Base-by-base conservation (phyloP, 2,888 invertebrate species). In the Zaprionus bogoriensis region DNA sequence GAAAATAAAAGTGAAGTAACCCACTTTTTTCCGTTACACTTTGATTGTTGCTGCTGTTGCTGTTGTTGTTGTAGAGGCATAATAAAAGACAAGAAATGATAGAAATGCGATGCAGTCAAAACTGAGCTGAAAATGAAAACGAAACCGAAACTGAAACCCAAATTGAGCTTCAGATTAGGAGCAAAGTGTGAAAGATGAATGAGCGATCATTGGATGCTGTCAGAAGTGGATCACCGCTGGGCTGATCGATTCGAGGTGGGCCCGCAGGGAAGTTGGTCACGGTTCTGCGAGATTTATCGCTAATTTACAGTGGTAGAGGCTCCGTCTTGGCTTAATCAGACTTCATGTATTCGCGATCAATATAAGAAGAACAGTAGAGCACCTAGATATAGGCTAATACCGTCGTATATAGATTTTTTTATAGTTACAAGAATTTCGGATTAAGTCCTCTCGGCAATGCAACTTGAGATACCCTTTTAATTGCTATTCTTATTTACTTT, bases 1-100 rank as follows among this genome's bases (percentile, higher is more conserved):
- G 77, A 78, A 84, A 82, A 83, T 78, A 72, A 78, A 84, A 84
- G 63, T 84, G 76, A 84, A 82, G 81, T 82, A 82, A 84, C 82
- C 82, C 84, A 84, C 77, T 82, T 82, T 82, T 81, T 80, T 77
- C 67, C 72, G 79, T 71, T 77, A 78, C 62, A 77, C 52, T 64
- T 77, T 69, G 67, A 58, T 51, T 74, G 66, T 58, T 50, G 66
- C 61, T 66, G 47, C 10, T 55, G 39, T 22, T 67, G 67, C 58
- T 57, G 67, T 58, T 58, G 54, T 38, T 52, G 50, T 42, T 38
- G 58, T 28, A 48, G 69, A 9, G 39, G 70, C 66, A 68, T 54
- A 62, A 47, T 50, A 27, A 45, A 38, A 61, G 50, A 59, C 65
- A 53, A 54, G 67, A 64, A n/a, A 65, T 48, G 60, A 70, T 74